phyloP scores from a whole-genome alignment of 2,113 vertebrate species.

The Eptesicus fuscus region DNA sequence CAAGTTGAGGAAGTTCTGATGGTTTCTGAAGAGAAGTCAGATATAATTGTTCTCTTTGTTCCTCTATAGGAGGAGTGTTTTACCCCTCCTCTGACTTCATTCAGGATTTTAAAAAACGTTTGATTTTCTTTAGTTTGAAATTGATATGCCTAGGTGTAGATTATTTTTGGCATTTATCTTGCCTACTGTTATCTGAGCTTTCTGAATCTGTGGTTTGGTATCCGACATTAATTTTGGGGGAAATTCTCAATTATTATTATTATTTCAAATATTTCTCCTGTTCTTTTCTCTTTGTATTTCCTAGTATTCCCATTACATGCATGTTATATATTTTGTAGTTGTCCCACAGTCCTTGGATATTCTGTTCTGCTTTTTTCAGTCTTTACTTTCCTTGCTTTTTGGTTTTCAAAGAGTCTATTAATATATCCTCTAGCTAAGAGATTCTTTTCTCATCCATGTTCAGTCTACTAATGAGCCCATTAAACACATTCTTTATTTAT shows the following conservation, averaged over 20 bases:
- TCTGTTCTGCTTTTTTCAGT: not conserved
- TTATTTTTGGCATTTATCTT: not conserved
- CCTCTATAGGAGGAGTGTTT: not conserved
- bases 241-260: not conserved
- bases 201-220: not conserved
- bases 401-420: not conserved
- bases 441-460: not conserved
- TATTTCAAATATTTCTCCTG: not conserved
- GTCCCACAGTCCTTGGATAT: not conserved
- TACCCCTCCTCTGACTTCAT: not conserved
- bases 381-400: not conserved
- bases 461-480: not conserved
- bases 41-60: not conserved
- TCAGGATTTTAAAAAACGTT: not conserved
- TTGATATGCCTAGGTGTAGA: not conserved
- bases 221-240: not conserved
- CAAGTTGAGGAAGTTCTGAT: not conserved
- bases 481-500: not conserved
- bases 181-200: not conserved
- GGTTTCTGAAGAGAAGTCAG: not conserved
- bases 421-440: not conserved
- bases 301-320: not conserved
- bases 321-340: not conserved
- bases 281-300: not conserved
- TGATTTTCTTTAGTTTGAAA: not conserved